Evolutionary conservation across 2,797 vertebrate species (phyloP).

Genomic region (Protosalanx chinensis): DNA sequence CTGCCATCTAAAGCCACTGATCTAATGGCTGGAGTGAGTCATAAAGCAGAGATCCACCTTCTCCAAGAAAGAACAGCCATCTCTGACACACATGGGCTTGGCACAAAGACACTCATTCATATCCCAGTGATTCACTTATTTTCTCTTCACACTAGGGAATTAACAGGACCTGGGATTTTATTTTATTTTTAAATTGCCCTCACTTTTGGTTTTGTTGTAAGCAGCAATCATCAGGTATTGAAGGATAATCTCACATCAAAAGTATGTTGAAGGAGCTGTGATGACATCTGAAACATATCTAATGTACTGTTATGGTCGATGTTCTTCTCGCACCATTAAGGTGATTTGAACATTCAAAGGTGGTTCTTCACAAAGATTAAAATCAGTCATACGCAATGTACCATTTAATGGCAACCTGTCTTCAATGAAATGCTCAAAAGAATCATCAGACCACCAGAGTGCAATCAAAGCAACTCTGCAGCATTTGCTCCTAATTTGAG

Average conservation of each 20-base stretch:
- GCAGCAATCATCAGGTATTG: slow-evolving; percentile 41
- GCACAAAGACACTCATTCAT: slow-evolving; percentile 61
- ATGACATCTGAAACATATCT: too few species aligned
- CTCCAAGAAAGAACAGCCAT: slow-evolving; percentile 55
- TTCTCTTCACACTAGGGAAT: slow-evolving; percentile 39
- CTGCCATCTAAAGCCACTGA: slow-evolving; percentile 67
- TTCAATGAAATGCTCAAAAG: slow-evolving; percentile 13
- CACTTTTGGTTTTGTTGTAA: slow-evolving; percentile 58
- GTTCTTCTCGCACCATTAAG: slow-evolving; percentile 9
- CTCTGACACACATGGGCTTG: slow-evolving; percentile 50
- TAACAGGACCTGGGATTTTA: background rate
- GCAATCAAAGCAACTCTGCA: slow-evolving; percentile 47
- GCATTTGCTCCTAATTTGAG: slow-evolving; percentile 64
- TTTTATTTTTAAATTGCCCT: slow-evolving; percentile 16
- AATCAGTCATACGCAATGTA: slow-evolving; percentile 3
- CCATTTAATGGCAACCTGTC: slow-evolving; percentile 3
- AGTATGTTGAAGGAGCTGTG: too few species aligned
- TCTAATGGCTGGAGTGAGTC: slow-evolving; percentile 77
- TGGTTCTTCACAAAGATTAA: background rate
- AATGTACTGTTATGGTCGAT: slow-evolving; percentile 17
- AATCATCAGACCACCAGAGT: slow-evolving; percentile 20
- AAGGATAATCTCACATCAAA: too few species aligned
- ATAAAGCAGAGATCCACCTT: slow-evolving; percentile 63
- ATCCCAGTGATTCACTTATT: slow-evolving; percentile 54
- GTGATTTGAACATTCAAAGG: background rate